Evolutionary conservation across 2,113 vertebrate species (phyloP).

Genomic region (Oxygymnocypris stewartii): DNA sequence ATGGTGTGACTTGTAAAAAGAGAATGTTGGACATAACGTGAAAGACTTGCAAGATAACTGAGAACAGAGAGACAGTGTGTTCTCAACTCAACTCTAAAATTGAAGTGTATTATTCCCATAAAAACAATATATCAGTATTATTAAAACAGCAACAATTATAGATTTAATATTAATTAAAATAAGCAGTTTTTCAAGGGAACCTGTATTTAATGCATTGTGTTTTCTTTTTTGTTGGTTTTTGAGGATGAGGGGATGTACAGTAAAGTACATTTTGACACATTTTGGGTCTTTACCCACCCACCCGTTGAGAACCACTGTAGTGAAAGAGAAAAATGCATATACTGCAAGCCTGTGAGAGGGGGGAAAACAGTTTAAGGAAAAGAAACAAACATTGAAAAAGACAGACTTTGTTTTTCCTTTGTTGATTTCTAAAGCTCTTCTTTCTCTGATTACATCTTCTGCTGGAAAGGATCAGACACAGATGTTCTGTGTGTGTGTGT

Average conservation of each 20-base stretch:
- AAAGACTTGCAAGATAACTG: background rate
- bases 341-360: background rate
- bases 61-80: background rate
- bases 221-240: background rate
- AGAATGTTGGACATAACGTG: background rate
- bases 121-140: background rate
- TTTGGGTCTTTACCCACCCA: background rate
- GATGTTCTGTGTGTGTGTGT: constrained; percentile 25
- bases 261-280: background rate
- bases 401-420: background rate
- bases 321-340: background rate
- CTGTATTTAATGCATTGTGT: background rate
- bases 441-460: constrained; percentile 22
- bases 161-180: background rate
- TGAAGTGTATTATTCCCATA: background rate
- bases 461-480: constrained; percentile 5
- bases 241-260: background rate
- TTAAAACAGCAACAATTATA: background rate
- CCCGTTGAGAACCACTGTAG: background rate
- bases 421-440: constrained; percentile 8
- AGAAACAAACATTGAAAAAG: background rate
- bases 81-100: too few species aligned
- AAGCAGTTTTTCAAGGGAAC: background rate
- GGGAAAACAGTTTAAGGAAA: background rate
- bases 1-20: background rate